Evolutionary conservation across 2,797 vertebrate species (phyloP), one percentile per base, ranked within the genome.

Genomic region (Mormyrus proboscirostris): DNA sequence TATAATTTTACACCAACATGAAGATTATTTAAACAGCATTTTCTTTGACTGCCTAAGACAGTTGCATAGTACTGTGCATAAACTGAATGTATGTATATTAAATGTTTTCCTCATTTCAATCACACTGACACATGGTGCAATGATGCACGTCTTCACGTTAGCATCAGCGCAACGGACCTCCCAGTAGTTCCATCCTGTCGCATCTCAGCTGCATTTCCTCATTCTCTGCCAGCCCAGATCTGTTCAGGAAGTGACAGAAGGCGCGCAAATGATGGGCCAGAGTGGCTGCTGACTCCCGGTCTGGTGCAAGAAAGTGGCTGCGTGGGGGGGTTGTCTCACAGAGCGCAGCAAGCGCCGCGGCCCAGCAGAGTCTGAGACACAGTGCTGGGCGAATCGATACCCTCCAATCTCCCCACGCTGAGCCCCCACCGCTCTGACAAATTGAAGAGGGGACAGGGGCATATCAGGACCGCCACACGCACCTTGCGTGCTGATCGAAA

Each of bases 301-400:
- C 76, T 41, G 10, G 65, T 73, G 12, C 12, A 33, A 73, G 65
- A 73, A 73, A 73, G 65, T 16, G 65, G 73, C 16, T 3, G 8
- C 14, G 41, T 16, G 73, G 41, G 38, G 38, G 38, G 38, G 38
- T 47, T 79, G 2, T 79, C 73, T 47, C 41, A n/a, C 73, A 41
- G 38, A 38, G 73, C 3, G 73, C 33, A 41, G 89, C 92, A 92
- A 91, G 90, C 91, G 87, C 92, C 89, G 92, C 94, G 92, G 94
- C 90, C 90, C 92, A 86, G 92, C 91, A 92, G 93, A 91, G 90
- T 93, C 91, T 92, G 76, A 59, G 50, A 14, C 3, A 76, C 38
- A 59, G 51, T 83, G 88, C 29, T 7, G 91, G 89, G 92, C 91
- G 92, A 92, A 96, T 95, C 94, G 93, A 95, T 96, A 94, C 91